A percentile compares a stretch with the other conserved stretches of the same genome.
phyloP scores from a whole-genome alignment of 2,888 invertebrate genomes.

The Heliconius ethilla region DNA sequence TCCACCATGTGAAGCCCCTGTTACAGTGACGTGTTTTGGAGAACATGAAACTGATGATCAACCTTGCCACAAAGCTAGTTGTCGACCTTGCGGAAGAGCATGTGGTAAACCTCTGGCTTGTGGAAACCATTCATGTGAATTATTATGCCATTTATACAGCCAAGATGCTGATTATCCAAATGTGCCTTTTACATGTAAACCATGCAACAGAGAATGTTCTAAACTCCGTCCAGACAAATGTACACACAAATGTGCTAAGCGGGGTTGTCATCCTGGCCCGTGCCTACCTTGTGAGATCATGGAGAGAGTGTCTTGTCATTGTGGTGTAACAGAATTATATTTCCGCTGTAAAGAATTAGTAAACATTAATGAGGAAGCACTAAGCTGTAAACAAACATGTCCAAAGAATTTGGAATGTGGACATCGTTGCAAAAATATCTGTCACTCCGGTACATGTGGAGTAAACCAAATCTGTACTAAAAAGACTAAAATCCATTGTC shows the following conservation, averaged over 20 bases:
- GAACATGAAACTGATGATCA: slow-evolving; percentile 86
- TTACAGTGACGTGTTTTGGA: slow-evolving; percentile 87
- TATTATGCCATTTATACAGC: slow-evolving; percentile 85
- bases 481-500: slow-evolving; percentile 89
- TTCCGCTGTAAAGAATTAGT: slow-evolving; percentile 87
- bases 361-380: slow-evolving; percentile 70
- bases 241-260: slow-evolving; percentile 86
- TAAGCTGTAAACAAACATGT: slow-evolving; percentile 92
- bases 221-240: slow-evolving; percentile 87
- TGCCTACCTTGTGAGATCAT: slow-evolving; percentile 89
- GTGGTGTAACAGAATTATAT: slow-evolving; percentile 88
- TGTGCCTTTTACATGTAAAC: slow-evolving; percentile 71
- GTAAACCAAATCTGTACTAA: slow-evolving; percentile 87
- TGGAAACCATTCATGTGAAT: slow-evolving; percentile 88
- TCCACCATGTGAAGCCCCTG: slow-evolving; percentile 86
- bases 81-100: slow-evolving; percentile 88
- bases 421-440: slow-evolving; percentile 88
- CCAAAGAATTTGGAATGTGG: slow-evolving; percentile 93
- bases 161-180: slow-evolving; percentile 67
- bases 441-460: slow-evolving; percentile 88
- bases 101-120: slow-evolving; percentile 89
- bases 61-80: slow-evolving; percentile 86
- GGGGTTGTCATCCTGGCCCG: slow-evolving; percentile 86
- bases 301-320: slow-evolving; percentile 89
- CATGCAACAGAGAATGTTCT: slow-evolving; percentile 80